phyloP scores from a whole-genome alignment of 2,888 invertebrate genomes.

The Eupithecia pulchellata region DNA sequence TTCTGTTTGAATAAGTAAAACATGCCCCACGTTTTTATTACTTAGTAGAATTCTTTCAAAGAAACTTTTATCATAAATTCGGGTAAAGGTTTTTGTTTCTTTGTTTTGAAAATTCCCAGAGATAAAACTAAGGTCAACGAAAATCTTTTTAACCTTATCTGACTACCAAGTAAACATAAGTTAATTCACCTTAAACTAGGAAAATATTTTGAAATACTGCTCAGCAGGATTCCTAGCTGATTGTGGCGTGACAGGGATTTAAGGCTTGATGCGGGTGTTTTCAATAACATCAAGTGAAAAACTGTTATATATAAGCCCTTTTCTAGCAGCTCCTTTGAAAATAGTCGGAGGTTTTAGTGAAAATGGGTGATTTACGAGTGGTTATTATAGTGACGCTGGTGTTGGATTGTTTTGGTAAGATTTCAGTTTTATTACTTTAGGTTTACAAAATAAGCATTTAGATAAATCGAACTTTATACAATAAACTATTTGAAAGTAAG shows the following conservation, averaged over 20 bases:
- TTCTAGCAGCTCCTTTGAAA: neutral
- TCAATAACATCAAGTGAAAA: slow-evolving; percentile 54
- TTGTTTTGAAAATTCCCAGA: neutral
- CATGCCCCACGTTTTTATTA: too few relatives aligned
- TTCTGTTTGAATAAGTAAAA: too few relatives aligned
- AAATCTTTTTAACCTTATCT: slow-evolving; percentile 1
- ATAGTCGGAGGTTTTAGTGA: slow-evolving; percentile 20
- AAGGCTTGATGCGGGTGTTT: slow-evolving; percentile 60
- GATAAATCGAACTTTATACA: too few relatives aligned
- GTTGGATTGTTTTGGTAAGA: slow-evolving; percentile 32
- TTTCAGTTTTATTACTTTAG: too few relatives aligned
- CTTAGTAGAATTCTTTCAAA: neutral
- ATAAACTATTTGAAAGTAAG: too few relatives aligned
- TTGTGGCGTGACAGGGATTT: slow-evolving; percentile 15
- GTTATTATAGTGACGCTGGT: slow-evolving; percentile 12
- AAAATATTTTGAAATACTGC: slow-evolving; percentile 16
- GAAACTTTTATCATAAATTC: neutral
- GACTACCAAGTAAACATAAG: neutral
- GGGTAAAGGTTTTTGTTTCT: neutral
- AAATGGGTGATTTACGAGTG: slow-evolving; percentile 25
- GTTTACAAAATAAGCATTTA: too few relatives aligned
- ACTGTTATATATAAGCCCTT: slow-evolving; percentile 30
- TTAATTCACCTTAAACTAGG: slow-evolving; percentile 4
- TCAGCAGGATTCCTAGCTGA: slow-evolving; percentile 19
- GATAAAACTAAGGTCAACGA: neutral